Evolutionary conservation across 2,888 invertebrate species (phyloP), one percentile per base, ranked within the genome.

Genomic region (Chrysodeixis includens): DNA sequence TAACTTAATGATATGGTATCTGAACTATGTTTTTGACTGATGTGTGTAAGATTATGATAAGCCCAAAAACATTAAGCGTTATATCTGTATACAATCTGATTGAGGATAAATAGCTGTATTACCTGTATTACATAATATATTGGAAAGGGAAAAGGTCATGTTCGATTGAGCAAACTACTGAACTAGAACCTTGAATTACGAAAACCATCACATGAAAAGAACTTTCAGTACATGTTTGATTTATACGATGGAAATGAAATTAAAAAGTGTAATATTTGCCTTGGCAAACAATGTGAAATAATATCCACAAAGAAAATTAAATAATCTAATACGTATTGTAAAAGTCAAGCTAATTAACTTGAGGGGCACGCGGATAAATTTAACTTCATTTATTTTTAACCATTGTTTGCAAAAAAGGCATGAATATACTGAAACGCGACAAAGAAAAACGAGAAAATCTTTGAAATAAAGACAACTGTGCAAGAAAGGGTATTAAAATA

Each of bases 1-100:
- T n/a, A 52, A 53, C 30, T 53, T n/a, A 71, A 59, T 56, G 32
- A 59, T 59, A 72, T 59, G 49, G 49, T 56, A 66, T 62, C 44
- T 35, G 20, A 62, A 62, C 44, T 44, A 26, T 51, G 44, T 57
- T 56, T 77, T 59, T 60, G 56, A 59, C 56, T 55, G 73, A 62
- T 64, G 40, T 59, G 20, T 59, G 18, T 58, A 18, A 69, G 69
- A 78, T 78, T 62, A 55, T 32, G 57, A 60, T 59, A 66, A 58
- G 26, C 58, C 55, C 53, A 78, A 76, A 56, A 70, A 40, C 59
- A 62, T 57, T 56, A 55, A n/a, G 49, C 53, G 71, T 67, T 71
- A 68, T 55, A 44, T 62, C 12, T 56, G 64, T 46, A 60, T 60
- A 69, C 40, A 74, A 74, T 64, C 35, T 64, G 58, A 69, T 61